A percentile compares a stretch with the other conserved stretches of the same genome.
phyloP scores from a whole-genome alignment of 2,113 vertebrate genomes.

The Benitochromis conjunctus region DNA sequence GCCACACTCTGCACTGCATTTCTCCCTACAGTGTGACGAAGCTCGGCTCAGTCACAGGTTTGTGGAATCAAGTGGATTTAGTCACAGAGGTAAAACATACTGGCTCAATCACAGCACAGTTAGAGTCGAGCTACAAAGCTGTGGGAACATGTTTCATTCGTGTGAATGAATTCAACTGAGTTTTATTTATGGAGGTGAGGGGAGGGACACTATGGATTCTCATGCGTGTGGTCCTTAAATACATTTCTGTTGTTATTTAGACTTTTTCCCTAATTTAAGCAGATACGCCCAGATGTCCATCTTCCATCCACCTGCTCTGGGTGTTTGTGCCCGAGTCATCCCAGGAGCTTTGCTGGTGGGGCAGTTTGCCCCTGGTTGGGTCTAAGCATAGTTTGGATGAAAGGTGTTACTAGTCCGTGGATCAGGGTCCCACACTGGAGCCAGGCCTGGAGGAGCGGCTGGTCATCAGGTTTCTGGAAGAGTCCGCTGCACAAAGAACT shows the following conservation, averaged over 20 bases:
- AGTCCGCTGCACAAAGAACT: background rate
- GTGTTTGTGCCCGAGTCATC: background rate
- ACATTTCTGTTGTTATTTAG: background rate
- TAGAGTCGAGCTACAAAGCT: background rate
- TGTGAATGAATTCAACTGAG: background rate
- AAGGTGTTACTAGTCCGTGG: background rate
- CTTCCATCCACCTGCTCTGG: background rate
- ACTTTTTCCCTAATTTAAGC: background rate
- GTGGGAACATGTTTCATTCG: background rate
- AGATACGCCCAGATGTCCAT: accelerated
- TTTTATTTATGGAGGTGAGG: background rate
- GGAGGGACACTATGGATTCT: background rate
- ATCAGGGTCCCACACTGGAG: background rate
- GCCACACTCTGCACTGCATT: background rate
- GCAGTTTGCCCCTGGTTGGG: background rate
- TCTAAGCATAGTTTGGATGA: accelerated
- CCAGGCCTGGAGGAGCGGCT: background rate
- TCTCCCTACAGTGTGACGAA: background rate
- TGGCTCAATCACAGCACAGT: background rate
- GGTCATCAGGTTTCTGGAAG: background rate
- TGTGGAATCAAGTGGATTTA: background rate
- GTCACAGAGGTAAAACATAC: background rate
- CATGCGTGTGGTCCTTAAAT: background rate
- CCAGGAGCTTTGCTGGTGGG: background rate
- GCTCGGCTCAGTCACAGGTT: background rate